Base-by-base conservation (phyloP, 2,888 invertebrate genomes). In the Parochlus steinenii region DNA sequence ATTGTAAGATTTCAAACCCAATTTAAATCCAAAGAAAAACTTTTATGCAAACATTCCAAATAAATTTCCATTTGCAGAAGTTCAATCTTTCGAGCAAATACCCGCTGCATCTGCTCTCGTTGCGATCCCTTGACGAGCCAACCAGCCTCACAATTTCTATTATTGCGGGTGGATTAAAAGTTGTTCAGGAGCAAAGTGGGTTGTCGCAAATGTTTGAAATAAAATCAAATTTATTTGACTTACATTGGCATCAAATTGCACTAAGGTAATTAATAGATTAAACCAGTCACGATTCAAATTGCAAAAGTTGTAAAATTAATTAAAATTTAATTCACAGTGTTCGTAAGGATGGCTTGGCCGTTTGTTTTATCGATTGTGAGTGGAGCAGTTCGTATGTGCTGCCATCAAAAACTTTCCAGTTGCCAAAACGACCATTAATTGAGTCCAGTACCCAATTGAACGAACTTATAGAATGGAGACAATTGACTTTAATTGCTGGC, bases 171-270 rank as follows among this genome's bases (percentile, higher is more conserved):
- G 57, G 57, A 37, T 45, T 58, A 33, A 55, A 54, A 33, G 43
- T 58, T 37, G 56, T 56, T 41, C 47, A 56, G 43, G 58, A 58
- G 33, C 52, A 56, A 42, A 54, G 58, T 47, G 55, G 52, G 41
- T 47, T 52, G 42, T 56, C 58, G 43, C 58, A 58, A 54, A 58
- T 58, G 58, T 47, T 58, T 45, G 53, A 57, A 42, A 51, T 58
- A 42, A 56, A 56, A 51, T 55, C 56, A 43, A 52, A 55, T 51
- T 50, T 58, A 48, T 56, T 55, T 48, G 58, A 58, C 49, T 54
- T 54, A 47, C 56, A 52, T 39, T 58, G 58, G 58, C 58, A 58
- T 54, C 57, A 58, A 51, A 53, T 58, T 47, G 54, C 57, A 44
- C 54, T 58, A 48, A 58, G 58, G 58, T 58, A 11, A 22, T 22